Percentiles rank a stretch among this genome's conserved stretches.
phyloP scores from a whole-genome alignment of 2,888 invertebrate species.

The Pharmacophagus antenor region DNA sequence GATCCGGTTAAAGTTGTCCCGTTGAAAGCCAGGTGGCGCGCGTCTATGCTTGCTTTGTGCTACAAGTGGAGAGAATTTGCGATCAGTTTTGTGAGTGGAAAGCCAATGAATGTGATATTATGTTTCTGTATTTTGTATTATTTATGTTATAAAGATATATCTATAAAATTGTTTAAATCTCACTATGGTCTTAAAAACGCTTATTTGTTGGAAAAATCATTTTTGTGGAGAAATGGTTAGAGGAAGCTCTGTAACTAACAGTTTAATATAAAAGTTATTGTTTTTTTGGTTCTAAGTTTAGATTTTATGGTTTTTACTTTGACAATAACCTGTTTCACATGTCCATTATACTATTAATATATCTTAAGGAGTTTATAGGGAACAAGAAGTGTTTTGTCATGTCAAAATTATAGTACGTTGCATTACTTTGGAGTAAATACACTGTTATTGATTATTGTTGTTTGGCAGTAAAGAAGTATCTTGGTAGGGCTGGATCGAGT shows the following conservation, averaged over 20 bases:
- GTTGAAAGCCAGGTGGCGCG: conserved; percentile 29
- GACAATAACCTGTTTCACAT: too few species aligned
- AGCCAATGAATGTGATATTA: conserved; percentile 26
- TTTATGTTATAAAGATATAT: neutral
- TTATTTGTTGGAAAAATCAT: too few species aligned
- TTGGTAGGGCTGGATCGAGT: neutral
- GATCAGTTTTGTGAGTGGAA: conserved; percentile 24
- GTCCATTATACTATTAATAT: too few species aligned
- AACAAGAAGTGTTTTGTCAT: too few species aligned
- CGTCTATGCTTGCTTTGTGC: conserved; percentile 27
- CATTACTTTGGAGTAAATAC: neutral
- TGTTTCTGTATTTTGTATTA: conserved; percentile 3
- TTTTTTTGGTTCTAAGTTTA: too few species aligned
- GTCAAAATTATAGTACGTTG: too few species aligned
- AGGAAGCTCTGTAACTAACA: too few species aligned
- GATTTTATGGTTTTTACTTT: too few species aligned
- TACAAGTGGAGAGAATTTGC: conserved; percentile 30
- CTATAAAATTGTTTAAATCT: neutral
- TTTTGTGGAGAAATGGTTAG: too few species aligned
- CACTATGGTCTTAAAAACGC: too few species aligned
- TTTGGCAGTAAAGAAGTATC: neutral
- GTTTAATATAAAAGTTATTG: too few species aligned
- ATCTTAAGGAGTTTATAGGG: too few species aligned
- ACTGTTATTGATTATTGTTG: conserved; percentile 20
- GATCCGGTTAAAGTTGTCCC: conserved; percentile 37